Conservation (phyloP, 1,140 invertebrate species). For the Drosophila sulfurigaster region DNA sequence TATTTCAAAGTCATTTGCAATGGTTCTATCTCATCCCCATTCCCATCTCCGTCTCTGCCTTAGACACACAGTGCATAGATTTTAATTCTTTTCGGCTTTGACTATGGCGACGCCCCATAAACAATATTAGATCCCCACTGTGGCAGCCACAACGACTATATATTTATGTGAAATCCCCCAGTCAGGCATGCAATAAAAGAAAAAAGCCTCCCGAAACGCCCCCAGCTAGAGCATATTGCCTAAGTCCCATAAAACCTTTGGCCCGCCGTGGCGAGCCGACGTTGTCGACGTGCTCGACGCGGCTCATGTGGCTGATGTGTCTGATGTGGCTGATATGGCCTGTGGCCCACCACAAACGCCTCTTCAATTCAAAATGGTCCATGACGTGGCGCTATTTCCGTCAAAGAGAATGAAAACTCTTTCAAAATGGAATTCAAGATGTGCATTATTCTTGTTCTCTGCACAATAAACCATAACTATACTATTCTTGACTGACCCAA, state of each 20-base stretch:
- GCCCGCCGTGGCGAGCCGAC: slow-evolving; percentile 24
- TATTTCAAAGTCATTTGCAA: slow-evolving; percentile 58
- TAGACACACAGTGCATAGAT: slow-evolving; percentile 46
- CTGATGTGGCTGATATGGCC: too few relatives aligned
- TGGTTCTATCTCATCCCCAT: slow-evolving; percentile 36
- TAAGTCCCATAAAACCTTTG: slow-evolving; percentile 67
- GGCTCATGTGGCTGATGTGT: too few relatives aligned
- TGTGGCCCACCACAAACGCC: slow-evolving; percentile 43
- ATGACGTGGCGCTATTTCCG: slow-evolving; percentile 77
- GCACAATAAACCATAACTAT: slow-evolving; percentile 23
- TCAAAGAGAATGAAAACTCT: slow-evolving; percentile 57
- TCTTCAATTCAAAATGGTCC: slow-evolving; percentile 72
- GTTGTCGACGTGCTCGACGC: not conserved
- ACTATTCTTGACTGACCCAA: slow-evolving; percentile 15
- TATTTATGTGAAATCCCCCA: slow-evolving; percentile 32
- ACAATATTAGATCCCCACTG: slow-evolving; percentile 74
- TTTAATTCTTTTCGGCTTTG: slow-evolving; percentile 70
- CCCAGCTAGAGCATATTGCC: slow-evolving; percentile 42
- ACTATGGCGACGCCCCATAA: slow-evolving; percentile 72
- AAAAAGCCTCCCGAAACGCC: slow-evolving; percentile 29
- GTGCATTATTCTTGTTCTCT: slow-evolving; percentile 18
- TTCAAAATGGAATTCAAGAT: slow-evolving; percentile 67
- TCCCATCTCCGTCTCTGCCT: not conserved
- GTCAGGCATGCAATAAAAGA: slow-evolving; percentile 33
- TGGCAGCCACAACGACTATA: slow-evolving; percentile 19